phyloP scores from a whole-genome alignment of 2,113 vertebrate genomes.

The Pygathrix nemaeus region DNA sequence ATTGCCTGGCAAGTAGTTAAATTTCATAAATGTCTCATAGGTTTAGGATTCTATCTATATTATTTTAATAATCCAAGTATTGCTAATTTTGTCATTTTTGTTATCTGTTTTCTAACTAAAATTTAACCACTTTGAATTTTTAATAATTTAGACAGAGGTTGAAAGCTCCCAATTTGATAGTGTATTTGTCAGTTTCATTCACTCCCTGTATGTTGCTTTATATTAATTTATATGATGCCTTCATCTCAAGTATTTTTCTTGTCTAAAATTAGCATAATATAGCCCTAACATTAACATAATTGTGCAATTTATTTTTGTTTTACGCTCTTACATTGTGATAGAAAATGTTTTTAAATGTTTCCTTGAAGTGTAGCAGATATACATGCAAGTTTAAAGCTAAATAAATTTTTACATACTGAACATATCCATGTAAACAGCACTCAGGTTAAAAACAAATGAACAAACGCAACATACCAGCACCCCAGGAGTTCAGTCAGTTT shows the following conservation, averaged over 20 bases:
- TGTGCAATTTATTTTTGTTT: background rate
- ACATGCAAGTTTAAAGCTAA: background rate
- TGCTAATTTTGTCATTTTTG: background rate
- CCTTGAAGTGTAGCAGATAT: background rate
- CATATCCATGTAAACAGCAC: background rate
- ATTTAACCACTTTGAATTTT: background rate
- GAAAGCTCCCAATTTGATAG: background rate
- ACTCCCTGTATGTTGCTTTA: background rate
- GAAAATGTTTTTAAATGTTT: background rate
- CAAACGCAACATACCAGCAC: background rate
- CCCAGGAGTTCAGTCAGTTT: accelerated
- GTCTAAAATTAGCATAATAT: background rate
- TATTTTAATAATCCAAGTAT: background rate
- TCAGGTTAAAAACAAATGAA: background rate
- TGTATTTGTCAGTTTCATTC: background rate
- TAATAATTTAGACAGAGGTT: background rate
- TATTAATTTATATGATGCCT: background rate
- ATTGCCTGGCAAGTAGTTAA: background rate
- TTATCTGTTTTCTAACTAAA: background rate
- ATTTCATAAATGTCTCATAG: background rate
- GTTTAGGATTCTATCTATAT: background rate
- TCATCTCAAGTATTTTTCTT: background rate
- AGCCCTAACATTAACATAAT: background rate
- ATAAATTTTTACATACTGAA: background rate
- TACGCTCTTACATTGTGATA: background rate